Evolutionary conservation across 1,140 invertebrate species (phyloP).

Genomic region (Delia radicum): DNA sequence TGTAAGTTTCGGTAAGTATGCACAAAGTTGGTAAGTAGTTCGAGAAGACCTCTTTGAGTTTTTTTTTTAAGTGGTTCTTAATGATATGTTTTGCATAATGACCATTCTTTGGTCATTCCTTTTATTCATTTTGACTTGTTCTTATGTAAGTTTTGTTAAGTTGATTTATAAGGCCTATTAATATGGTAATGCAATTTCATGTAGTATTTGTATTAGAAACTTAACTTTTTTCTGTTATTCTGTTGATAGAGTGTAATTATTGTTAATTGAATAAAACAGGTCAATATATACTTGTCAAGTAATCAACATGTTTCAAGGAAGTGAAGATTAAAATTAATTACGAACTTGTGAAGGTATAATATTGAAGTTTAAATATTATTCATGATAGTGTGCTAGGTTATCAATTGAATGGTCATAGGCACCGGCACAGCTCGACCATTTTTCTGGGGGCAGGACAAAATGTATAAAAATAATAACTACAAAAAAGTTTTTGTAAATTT

Average conservation of each 20-base stretch:
- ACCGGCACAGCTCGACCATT: too few relatives aligned
- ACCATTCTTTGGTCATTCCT: neutral
- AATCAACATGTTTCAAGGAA: neutral
- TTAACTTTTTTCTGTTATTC: neutral
- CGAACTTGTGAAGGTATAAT: too few relatives aligned
- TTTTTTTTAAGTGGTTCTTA: slow-evolving; percentile 18
- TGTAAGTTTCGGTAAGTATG: neutral
- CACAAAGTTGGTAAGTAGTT: too few relatives aligned
- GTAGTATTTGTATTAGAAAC: neutral
- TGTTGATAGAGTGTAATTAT: neutral
- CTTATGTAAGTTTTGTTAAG: neutral
- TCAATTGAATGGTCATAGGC: too few relatives aligned
- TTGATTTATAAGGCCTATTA: neutral
- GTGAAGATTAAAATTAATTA: too few relatives aligned
- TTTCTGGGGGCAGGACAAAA: too few relatives aligned
- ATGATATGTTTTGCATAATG: slow-evolving; percentile 24
- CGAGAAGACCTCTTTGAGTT: too few relatives aligned
- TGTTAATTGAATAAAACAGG: slow-evolving; percentile 1
- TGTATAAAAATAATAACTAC: too few relatives aligned
- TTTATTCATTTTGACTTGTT: neutral
- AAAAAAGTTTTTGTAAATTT: too few relatives aligned
- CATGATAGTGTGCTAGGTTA: too few relatives aligned
- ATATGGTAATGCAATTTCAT: neutral
- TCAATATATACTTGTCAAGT: neutral
- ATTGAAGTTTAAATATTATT: too few relatives aligned